Evolutionary conservation across 2,113 vertebrate genomes (phyloP), one percentile per base, ranked within the genome.

Genomic region (Xenus cinereus): DNA sequence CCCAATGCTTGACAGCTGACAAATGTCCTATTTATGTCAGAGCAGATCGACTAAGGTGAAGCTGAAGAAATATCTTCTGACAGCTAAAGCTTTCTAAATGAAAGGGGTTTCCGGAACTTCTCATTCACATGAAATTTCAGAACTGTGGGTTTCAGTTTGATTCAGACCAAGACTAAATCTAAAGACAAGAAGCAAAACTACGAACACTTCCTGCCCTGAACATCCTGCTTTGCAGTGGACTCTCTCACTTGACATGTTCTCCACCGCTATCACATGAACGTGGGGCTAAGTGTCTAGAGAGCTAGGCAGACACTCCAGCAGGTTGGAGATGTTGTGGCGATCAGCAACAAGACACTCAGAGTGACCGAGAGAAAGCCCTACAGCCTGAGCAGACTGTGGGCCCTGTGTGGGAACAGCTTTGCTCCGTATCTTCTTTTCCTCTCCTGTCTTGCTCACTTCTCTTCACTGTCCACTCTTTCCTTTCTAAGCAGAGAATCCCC

Each of bases 241-340:
- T 68, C 32, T 68, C 26, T 13, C 30, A 59, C 1, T 20, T 76
- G 28, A 6, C 30, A 12, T 63, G 32, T 50, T 39, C 67, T 87
- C 33, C 46, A 45, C 37, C 72, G 46, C 66, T 50, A 28, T 18
- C 37, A 63, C 28, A 76, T 46, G 15, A 75, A 59, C 1, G 1
- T 33, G 21, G 26, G 26, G 9, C 35, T 74, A 35, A 62, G 17
- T 37, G 15, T 66, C 26, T 37, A 48, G 13, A 87, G n/a, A 43
- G 10, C 12, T 45, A 33, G 35, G 46, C 13, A 53, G 41, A 89
- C 13, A 50, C 7, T 67, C 21, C 20, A 54, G 30, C 4, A 57
- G 30, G 50, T 0, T 80, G 68, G 63, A 82, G n/a, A 75, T 21
- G 20, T 13, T 84, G 43, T 39, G 88, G 32, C 0, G 0, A 66